phyloP scores from a whole-genome alignment of 2,888 invertebrate species.

The Limnephilus marmoratus region DNA sequence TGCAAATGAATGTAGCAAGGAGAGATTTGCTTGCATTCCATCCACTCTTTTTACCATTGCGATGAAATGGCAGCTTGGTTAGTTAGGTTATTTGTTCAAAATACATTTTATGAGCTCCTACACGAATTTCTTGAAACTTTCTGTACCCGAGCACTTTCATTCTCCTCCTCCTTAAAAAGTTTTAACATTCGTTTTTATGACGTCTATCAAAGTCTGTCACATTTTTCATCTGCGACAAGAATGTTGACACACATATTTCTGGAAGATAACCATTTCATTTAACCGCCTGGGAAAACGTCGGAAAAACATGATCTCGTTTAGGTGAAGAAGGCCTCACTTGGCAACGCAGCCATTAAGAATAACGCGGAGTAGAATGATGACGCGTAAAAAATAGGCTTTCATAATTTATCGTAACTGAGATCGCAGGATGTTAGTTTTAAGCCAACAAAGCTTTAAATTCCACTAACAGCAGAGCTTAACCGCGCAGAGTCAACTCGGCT shows the following conservation, averaged over 20 bases:
- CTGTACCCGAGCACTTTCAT: not conserved
- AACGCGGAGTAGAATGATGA: constrained; percentile 41
- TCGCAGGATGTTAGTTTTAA: constrained; percentile 22
- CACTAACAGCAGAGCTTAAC: not conserved
- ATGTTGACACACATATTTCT: constrained; percentile 38
- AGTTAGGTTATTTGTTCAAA: not conserved
- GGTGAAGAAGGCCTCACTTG: constrained; percentile 35
- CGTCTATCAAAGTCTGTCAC: constrained; percentile 9
- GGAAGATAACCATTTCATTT: constrained; percentile 23
- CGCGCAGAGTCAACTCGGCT: not conserved
- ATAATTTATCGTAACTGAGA: constrained; percentile 49
- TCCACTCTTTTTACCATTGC: not conserved
- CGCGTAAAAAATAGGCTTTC: constrained; percentile 49
- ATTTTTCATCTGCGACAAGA: constrained; percentile 8
- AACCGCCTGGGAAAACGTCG: constrained; percentile 25
- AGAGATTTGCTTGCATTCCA: not conserved
- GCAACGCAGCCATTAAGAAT: constrained; percentile 46
- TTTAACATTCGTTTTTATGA: not conserved
- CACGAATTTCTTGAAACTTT: not conserved
- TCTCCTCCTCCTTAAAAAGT: not conserved
- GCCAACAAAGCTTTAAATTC: not conserved
- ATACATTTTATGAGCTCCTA: not conserved
- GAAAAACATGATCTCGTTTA: constrained; percentile 51
- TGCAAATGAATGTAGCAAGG: not conserved
- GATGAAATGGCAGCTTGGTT: not conserved